A percentile compares a stretch with the other conserved stretches of the same genome.
phyloP scores from a whole-genome alignment of 2,888 invertebrate genomes.

The Mactromeris polynyma region DNA sequence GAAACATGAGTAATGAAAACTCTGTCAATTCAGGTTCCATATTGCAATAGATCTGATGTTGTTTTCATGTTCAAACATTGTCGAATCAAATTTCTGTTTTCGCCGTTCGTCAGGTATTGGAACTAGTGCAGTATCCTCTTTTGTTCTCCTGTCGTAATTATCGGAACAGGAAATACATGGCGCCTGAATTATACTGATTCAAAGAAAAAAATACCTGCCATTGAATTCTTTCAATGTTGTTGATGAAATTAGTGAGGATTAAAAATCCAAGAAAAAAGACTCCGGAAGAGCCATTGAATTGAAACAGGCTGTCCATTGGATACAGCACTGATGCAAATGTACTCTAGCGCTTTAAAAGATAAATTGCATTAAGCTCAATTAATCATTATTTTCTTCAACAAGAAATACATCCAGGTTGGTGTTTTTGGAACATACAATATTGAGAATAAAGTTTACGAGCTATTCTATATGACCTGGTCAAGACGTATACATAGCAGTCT shows the following conservation, averaged over 20 bases:
- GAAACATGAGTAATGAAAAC: too few relatives aligned
- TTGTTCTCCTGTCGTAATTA: conserved; percentile 57
- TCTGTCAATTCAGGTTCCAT: not conserved
- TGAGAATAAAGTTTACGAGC: too few relatives aligned
- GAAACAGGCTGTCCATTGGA: not conserved
- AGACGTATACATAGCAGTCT: too few relatives aligned
- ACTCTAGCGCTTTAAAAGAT: not conserved
- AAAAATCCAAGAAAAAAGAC: conserved; percentile 2
- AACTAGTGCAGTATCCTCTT: conserved; percentile 25
- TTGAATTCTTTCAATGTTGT: conserved; percentile 10
- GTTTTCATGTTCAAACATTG: not conserved
- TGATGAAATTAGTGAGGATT: conserved; percentile 20
- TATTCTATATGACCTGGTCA: too few relatives aligned
- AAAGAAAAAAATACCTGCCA: conserved; percentile 38
- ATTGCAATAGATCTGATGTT: not conserved
- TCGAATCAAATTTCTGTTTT: not conserved
- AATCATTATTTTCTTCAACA: not conserved
- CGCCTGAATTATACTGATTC: conserved; percentile 55
- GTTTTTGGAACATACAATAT: not conserved
- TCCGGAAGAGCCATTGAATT: conserved; percentile 14
- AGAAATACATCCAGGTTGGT: not conserved
- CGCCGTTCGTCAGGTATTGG: conserved; percentile 12
- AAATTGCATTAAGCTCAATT: not conserved
- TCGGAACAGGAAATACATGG: conserved; percentile 57
- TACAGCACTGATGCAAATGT: not conserved